Evolutionary conservation across 2,113 vertebrate genomes (phyloP), one percentile per base, ranked within the genome.

Genomic region (Panthera tigris): DNA sequence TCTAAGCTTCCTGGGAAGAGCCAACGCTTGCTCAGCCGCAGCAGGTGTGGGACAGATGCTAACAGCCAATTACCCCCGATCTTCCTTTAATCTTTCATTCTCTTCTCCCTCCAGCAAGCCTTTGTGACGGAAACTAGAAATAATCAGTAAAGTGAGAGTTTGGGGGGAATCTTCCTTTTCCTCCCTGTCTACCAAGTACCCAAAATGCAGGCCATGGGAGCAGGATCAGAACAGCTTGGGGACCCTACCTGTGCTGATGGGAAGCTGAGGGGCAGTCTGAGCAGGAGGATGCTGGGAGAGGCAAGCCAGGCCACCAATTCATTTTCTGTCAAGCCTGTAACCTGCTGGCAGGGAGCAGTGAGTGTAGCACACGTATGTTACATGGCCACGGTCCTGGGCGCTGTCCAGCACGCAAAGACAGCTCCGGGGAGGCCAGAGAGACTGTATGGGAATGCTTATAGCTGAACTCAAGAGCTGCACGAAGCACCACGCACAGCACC

Each of bases 331-430:
- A 16, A n/a, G 80, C 33, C 31, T 27, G 15, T 15, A 18, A 45
- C 61, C 33, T 45, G 25, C 79, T 19, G 36, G 21, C 25, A 1
- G 19, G 79, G 11, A 84, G 25, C 36, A 12, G 6, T 4, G 29
- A 5, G 1, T n/a, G 41, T 13, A 10, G 80, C 33, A 21, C 76
- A 29, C 5, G 1, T 1, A 19, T 12, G 12, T 7, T 7, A 9
- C 41, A 8, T 25, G 61, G 10, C 27, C 33, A 27, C 48, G 3
- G 8, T 50, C 2, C 18, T 0, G 10, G 57, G 91, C 1, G 13
- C 25, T 83, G 61, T 36, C 41, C 55, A 52, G 41, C 15, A 7
- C 8, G 3, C 31, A 21, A 52, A 39, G 39, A 15, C 39, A 41
- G 50, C 39, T 7, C 63, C 29, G 48, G 25, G 27, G 25, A 33